phyloP scores from a whole-genome alignment of 2,797 vertebrate species.

The Myripristis jacobus region DNA sequence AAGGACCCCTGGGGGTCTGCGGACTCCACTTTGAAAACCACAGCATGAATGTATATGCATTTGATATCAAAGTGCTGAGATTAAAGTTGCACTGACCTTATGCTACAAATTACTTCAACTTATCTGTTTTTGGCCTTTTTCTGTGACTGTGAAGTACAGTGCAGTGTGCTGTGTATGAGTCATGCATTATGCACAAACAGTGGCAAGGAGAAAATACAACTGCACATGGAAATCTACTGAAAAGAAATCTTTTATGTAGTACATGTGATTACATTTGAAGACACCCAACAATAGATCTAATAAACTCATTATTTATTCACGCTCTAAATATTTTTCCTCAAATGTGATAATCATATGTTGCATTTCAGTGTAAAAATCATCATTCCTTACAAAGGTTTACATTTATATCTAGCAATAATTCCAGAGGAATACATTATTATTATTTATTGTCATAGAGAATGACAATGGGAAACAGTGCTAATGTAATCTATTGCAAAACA shows the following conservation, averaged over 20 bases:
- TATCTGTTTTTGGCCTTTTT: background rate
- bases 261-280: constrained; percentile 80
- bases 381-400: constrained; percentile 92
- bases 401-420: constrained; percentile 87
- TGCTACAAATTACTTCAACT: no score
- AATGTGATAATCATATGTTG: constrained; percentile 83
- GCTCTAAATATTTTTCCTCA: constrained; percentile 71
- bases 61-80: no score
- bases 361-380: constrained; percentile 87
- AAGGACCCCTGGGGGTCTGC: no score
- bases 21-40: no score
- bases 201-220: constrained; percentile 39
- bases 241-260: constrained; percentile 77
- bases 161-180: background rate
- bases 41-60: no score
- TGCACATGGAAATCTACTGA: constrained; percentile 60
- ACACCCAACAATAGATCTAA: constrained; percentile 74
- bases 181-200: background rate
- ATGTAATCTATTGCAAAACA: constrained; percentile 81
- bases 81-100: no score
- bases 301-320: constrained; percentile 78
- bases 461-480: constrained; percentile 88
- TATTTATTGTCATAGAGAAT: constrained; percentile 88
- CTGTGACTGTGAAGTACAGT: background rate
- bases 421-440: constrained; percentile 89